phyloP scores from a whole-genome alignment of 2,113 vertebrate genomes.

The Osmerus eperlanus region DNA sequence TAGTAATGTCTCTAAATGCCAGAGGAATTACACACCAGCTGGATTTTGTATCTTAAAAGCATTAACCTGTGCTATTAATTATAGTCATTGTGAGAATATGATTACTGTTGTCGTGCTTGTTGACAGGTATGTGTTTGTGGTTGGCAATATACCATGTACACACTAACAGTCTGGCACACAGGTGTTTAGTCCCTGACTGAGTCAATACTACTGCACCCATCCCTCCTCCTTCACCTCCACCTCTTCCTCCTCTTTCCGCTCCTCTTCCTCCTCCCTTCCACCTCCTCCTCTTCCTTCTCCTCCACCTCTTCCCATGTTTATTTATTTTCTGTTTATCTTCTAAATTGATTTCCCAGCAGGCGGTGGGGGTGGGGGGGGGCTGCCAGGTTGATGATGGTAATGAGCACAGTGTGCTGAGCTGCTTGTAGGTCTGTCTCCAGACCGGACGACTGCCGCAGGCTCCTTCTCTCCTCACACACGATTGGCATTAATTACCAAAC shows the following conservation, averaged over 20 bases:
- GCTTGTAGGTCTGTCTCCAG: constrained; percentile 50
- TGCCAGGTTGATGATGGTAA: constrained; percentile 46
- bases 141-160: no score
- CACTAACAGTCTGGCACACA: no score
- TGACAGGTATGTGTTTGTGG: no score
- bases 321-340: constrained; percentile 53
- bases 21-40: no score
- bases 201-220: no score
- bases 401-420: constrained; percentile 38
- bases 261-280: neutral
- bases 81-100: neutral
- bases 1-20: neutral
- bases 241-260: neutral
- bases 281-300: neutral
- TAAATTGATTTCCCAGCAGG: constrained; percentile 48
- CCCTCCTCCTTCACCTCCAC: no score
- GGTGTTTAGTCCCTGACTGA: no score
- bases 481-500: constrained; percentile 72
- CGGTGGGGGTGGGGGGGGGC: constrained; percentile 40
- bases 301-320: constrained; percentile 36
- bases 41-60: no score
- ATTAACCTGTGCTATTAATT: no score
- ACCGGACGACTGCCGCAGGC: constrained; percentile 27
- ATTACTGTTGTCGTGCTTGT: neutral
- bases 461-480: constrained; percentile 63